Evolutionary conservation across 2,797 vertebrate species (phyloP).

Genomic region (Galaxias olidus): DNA sequence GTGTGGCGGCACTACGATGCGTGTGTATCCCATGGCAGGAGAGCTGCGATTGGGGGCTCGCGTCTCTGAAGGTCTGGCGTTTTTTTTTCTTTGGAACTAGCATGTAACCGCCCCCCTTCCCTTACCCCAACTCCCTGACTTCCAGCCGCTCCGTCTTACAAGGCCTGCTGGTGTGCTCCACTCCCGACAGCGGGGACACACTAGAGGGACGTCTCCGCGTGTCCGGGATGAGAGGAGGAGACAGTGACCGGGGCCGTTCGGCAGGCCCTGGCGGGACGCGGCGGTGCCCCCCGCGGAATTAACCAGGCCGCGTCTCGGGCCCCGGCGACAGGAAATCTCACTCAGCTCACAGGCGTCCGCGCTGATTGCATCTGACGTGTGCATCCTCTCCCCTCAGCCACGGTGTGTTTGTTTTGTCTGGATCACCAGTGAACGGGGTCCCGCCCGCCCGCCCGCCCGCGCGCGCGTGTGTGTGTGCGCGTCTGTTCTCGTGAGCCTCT

Average conservation of each 20-base stretch:
- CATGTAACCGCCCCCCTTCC: slow-evolving; percentile 37
- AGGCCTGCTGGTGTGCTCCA: slow-evolving; percentile 24
- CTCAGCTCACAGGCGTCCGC: slow-evolving; percentile 67
- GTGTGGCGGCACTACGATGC: too few relatives aligned
- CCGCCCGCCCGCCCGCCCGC: slow-evolving; percentile 21
- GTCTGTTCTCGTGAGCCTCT: slow-evolving; percentile 10
- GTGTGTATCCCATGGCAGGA: too few relatives aligned
- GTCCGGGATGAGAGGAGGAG: slow-evolving; percentile 54
- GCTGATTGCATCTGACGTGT: slow-evolving; percentile 71
- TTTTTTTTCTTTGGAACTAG: too few relatives aligned
- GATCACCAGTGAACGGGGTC: slow-evolving; percentile 27
- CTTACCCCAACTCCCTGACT: background rate
- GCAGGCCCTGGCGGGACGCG: background rate
- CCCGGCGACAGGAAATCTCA: slow-evolving; percentile 70
- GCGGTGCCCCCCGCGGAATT: slow-evolving; percentile 60
- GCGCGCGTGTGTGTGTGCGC: background rate
- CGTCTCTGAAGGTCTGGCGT: too few relatives aligned
- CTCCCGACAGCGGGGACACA: slow-evolving; percentile 52
- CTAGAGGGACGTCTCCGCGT: slow-evolving; percentile 43
- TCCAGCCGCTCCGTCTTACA: too few relatives aligned
- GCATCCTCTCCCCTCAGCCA: slow-evolving; percentile 65
- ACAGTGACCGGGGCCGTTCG: slow-evolving; percentile 50
- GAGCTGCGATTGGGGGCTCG: too few relatives aligned
- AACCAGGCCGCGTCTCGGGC: slow-evolving; percentile 60
- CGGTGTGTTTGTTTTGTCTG: slow-evolving; percentile 68